Evolutionary conservation across 1,140 invertebrate genomes (phyloP), one percentile per base, ranked within the genome.

Genomic region (Ostrea denselamellosa): DNA sequence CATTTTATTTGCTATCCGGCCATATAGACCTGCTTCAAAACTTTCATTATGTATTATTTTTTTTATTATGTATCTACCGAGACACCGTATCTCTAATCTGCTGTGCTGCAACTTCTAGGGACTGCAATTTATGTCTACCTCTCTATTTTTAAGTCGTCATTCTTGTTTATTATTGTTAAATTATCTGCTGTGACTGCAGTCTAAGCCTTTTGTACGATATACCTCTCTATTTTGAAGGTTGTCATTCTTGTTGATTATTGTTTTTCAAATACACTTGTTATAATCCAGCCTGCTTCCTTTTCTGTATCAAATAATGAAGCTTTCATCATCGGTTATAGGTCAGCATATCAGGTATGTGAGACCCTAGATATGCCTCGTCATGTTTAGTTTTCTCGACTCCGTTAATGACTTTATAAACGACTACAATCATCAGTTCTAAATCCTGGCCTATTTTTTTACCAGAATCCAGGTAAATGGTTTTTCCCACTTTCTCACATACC

Each of bases 1-100:
- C 8, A 83, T 83, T 83, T 83, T 83, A 83, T 83, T 52, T 83
- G 82, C 44, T 83, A n/a, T 83, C 82, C 82, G n/a, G 68, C 68
- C 28, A 53, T 83, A 10, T 54, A 53, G 44, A 0, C 25, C 8
- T 53, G 82, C 7, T 53, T 83, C n/a, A n/a, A n/a, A n/a, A n/a
- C n/a, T n/a, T n/a, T n/a, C n/a, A n/a, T n/a, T n/a, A n/a, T n/a
- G n/a, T n/a, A n/a, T n/a, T n/a, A n/a, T n/a, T n/a, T n/a, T n/a
- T 62, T n/a, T 19, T n/a, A 19, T n/a, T 9, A 62, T 19, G 17
- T 62, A 14, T 19, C n/a, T 19, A 62, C n/a, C 17, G 17, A 62
- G 56, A 62, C n/a, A 62, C 14, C 17, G 17, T 62, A 5, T 62
- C n/a, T 17, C 2, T 62, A 19, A 17, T 62, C n/a, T 19, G 56